Conservation (phyloP, 92 coral and sea anemone genomes). For the Zoanthus sansibaricus region DNA sequence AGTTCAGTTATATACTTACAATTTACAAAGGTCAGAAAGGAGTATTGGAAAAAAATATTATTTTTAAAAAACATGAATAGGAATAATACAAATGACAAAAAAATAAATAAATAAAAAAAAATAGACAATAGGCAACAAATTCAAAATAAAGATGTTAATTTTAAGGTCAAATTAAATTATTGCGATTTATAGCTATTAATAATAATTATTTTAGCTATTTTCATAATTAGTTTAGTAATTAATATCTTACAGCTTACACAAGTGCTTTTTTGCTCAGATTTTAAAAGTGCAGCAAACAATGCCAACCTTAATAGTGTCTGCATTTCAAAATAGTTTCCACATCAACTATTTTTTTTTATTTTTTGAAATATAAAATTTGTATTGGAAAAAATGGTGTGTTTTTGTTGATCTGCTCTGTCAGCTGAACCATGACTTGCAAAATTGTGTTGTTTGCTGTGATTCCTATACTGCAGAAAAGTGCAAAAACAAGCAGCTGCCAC, state of each 20-base stretch:
- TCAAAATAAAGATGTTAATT: constrained; percentile 7
- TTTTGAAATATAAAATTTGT: not conserved
- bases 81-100: not conserved
- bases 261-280: not conserved
- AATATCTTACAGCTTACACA: not conserved
- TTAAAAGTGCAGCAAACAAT: constrained; percentile 3
- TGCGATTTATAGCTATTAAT: constrained; percentile 14
- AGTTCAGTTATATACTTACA: constrained; percentile 1
- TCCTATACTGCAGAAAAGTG: not conserved
- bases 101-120: constrained; percentile 1
- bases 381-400: not conserved
- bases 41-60: not conserved
- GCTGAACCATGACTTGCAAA: not conserved
- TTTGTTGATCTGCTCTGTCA: constrained; percentile 5
- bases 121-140: constrained; percentile 21
- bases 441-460: not conserved
- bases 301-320: not conserved
- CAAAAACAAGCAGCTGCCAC: constrained; percentile 5
- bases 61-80: not conserved
- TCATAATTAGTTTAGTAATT: not conserved
- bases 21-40: not conserved
- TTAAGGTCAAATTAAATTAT: not conserved
- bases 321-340: not conserved
- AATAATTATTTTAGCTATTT: too few species aligned
- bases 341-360: not conserved